Conservation (phyloP, 2,797 vertebrate genomes). For the Amblyopsis hoosieri region DNA sequence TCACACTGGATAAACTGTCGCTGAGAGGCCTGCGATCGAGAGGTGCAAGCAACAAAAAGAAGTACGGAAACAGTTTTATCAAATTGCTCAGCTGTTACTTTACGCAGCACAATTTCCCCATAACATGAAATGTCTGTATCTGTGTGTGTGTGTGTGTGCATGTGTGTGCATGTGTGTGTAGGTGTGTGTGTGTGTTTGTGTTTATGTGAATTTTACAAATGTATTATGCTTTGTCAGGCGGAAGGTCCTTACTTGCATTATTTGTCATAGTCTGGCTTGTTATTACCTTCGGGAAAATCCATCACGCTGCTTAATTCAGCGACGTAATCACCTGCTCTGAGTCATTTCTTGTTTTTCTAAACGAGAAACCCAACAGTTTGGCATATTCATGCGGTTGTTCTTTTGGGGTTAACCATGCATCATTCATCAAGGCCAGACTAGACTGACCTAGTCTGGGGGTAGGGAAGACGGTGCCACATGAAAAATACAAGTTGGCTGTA, state of each 20-base stretch:
- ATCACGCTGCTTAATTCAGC: slow-evolving; percentile 56
- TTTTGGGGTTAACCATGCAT: slow-evolving; percentile 23
- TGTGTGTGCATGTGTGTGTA: slow-evolving; percentile 9
- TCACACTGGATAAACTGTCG: slow-evolving; percentile 9
- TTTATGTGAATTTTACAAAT: slow-evolving; percentile 28
- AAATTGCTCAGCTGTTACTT: slow-evolving; percentile 19
- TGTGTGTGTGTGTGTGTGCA: slow-evolving; percentile 12
- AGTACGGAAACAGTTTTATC: slow-evolving; percentile 19
- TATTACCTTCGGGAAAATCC: slow-evolving; percentile 58
- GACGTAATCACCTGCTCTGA: slow-evolving; percentile 59
- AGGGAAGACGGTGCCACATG: slow-evolving; percentile 19
- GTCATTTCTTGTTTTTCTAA: slow-evolving; percentile 55
- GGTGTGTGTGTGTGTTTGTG: slow-evolving; percentile 5
- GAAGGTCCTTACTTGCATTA: slow-evolving; percentile 29
- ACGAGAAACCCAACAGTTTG: slow-evolving; percentile 39
- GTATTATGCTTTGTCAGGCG: slow-evolving; percentile 28
- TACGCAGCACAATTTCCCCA: slow-evolving; percentile 2
- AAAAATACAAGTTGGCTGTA: slow-evolving; percentile 27
- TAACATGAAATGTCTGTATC: neutral
- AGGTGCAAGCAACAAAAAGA: slow-evolving; percentile 5
- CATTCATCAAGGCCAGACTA: slow-evolving; percentile 43
- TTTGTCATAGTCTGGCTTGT: slow-evolving; percentile 49
- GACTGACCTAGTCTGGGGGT: slow-evolving; percentile 34
- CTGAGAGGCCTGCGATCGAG: slow-evolving; percentile 2
- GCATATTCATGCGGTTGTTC: slow-evolving; percentile 51